A percentile compares a stretch with the other conserved stretches of the same genome.
Evolutionary conservation across 2,797 vertebrate genomes (phyloP).

Genomic region (Sternarchorhynchus goeldii): DNA sequence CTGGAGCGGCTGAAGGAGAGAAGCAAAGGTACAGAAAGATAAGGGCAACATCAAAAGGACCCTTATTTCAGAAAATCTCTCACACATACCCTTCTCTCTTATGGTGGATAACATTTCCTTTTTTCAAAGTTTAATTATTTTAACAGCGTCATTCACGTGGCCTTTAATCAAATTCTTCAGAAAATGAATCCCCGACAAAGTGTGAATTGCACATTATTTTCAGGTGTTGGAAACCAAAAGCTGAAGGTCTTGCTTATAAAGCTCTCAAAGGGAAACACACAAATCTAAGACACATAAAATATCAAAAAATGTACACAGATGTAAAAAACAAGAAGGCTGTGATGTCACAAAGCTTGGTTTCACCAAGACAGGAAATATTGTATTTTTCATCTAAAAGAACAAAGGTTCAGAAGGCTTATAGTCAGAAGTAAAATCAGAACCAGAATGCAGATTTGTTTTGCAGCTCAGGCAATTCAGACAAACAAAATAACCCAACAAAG

Average conservation of each 20-base stretch:
- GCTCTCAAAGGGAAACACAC: neutral
- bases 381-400: neutral
- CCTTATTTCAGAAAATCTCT: constrained; percentile 18
- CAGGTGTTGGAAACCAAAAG: too few species aligned
- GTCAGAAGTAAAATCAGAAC: neutral
- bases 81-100: neutral
- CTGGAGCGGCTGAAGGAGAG: constrained; percentile 79
- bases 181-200: neutral
- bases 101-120: neutral
- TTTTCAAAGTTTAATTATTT: neutral
- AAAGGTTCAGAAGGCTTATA: constrained; percentile 6
- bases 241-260: neutral
- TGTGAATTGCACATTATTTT: neutral
- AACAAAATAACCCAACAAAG: neutral
- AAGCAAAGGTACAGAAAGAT: constrained; percentile 47
- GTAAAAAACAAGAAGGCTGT: neutral
- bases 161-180: neutral
- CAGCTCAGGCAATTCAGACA: neutral
- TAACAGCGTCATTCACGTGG: neutral
- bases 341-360: neutral
- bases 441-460: neutral
- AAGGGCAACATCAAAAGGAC: constrained; percentile 14
- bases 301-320: neutral
- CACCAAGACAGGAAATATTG: neutral
- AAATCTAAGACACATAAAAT: neutral